phyloP scores from a whole-genome alignment of 2,888 invertebrate species.

The Eulithis testata region DNA sequence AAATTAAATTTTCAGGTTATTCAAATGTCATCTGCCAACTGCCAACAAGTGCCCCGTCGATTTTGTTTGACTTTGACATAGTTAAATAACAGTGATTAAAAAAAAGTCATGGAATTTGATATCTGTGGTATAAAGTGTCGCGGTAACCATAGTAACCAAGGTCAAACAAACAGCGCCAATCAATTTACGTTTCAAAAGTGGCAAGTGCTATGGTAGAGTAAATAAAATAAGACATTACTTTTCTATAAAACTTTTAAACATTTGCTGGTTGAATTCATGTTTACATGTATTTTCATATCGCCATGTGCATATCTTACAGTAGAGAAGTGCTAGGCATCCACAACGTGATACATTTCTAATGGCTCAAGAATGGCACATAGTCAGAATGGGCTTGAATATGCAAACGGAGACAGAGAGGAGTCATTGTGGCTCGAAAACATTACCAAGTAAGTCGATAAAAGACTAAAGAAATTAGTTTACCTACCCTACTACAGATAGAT shows the following conservation, averaged over 20 bases:
- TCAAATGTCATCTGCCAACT: too few species aligned
- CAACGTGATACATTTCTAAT: conserved; percentile 55
- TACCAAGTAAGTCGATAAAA: conserved; percentile 64
- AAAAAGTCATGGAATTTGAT: too few species aligned
- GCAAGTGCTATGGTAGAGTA: conserved; percentile 65
- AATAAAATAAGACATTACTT: conserved; percentile 43
- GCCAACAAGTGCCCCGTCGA: too few species aligned
- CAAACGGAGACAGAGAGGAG: conserved; percentile 61
- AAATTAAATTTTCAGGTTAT: too few species aligned
- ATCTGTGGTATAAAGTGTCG: too few species aligned
- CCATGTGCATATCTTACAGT: conserved; percentile 25
- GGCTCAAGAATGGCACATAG: conserved; percentile 75
- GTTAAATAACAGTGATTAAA: too few species aligned
- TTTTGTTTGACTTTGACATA: too few species aligned
- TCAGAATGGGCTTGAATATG: conserved; percentile 65
- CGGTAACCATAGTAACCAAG: conserved; percentile 72
- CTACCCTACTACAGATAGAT: too few species aligned
- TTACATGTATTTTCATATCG: conserved; percentile 10
- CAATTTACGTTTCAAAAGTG: conserved; percentile 74
- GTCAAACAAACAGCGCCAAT: conserved; percentile 81
- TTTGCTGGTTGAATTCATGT: conserved; percentile 14
- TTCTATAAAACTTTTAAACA: conserved; percentile 26
- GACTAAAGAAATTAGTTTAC: too few species aligned
- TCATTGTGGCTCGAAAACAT: conserved; percentile 77
- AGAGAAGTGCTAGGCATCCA: conserved; percentile 29